A percentile compares a stretch with the other conserved stretches of the same genome.
phyloP scores from a whole-genome alignment of 2,888 invertebrate species.

The Tromatobia lineatoria region DNA sequence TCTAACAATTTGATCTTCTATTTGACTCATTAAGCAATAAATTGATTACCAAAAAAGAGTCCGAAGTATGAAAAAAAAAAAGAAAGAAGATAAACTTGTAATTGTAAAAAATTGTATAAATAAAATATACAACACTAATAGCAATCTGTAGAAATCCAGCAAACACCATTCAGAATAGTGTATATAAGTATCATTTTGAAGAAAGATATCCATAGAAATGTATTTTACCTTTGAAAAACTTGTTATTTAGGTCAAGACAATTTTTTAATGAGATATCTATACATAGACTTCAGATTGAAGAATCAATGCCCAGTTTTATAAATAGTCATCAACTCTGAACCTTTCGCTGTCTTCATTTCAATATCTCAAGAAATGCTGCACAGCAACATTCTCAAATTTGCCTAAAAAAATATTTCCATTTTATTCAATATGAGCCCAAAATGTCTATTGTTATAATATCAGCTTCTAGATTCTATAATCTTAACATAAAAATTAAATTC shows the following conservation, averaged over 20 bases:
- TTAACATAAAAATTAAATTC: no score
- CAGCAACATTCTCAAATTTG: neutral
- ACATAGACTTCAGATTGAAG: neutral
- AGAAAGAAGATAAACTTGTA: no score
- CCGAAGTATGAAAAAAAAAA: no score
- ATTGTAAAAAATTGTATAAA: neutral
- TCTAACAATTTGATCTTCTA: neutral
- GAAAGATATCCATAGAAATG: neutral
- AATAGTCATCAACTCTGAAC: neutral
- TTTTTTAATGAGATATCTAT: neutral
- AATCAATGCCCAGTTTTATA: constrained; percentile 4
- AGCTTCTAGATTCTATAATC: no score
- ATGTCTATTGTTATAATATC: no score
- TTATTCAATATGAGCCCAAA: no score
- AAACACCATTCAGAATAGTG: no score
- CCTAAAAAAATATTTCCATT: neutral
- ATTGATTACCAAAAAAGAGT: no score
- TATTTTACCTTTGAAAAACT: neutral
- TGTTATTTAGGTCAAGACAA: neutral
- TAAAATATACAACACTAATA: neutral
- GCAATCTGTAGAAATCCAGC: neutral
- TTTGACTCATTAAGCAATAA: no score
- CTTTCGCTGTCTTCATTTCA: neutral
- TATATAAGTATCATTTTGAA: no score
- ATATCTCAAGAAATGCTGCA: no score